phyloP scores from a whole-genome alignment of 2,113 vertebrate genomes.

The Cyprinodon brontotheroides region DNA sequence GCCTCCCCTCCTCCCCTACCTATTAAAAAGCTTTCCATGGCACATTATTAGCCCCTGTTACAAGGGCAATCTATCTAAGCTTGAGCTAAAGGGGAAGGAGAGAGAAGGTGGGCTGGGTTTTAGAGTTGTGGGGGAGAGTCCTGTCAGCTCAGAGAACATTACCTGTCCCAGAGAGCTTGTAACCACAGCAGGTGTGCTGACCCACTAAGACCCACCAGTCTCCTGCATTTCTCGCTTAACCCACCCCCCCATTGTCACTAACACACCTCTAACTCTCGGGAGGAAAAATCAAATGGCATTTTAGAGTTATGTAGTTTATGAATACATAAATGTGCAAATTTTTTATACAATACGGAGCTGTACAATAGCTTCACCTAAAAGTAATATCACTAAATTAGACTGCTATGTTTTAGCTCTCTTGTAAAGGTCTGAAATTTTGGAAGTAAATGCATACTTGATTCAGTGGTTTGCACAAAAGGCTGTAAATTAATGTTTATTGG shows the following conservation, averaged over 20 bases:
- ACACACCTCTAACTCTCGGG: conserved; percentile 24
- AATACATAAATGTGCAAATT: conserved; percentile 23
- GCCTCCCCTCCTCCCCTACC: conserved; percentile 50
- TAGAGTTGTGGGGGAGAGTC: conserved; percentile 67
- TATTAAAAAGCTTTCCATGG: conserved; percentile 78
- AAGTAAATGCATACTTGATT: background rate
- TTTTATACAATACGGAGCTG: conserved; percentile 9
- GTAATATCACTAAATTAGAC: conserved; percentile 19
- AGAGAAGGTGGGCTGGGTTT: conserved; percentile 50
- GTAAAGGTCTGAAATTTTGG: conserved; percentile 23
- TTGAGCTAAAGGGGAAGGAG: conserved; percentile 69
- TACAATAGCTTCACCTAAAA: background rate
- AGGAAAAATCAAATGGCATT: conserved; percentile 36
- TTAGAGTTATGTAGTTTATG: background rate
- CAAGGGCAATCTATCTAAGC: conserved; percentile 80
- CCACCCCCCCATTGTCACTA: conserved; percentile 12
- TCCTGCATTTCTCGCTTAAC: conserved; percentile 47
- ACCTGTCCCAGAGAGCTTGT: conserved; percentile 82
- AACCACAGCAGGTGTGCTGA: conserved; percentile 83
- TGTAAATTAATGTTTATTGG: background rate
- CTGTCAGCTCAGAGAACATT: conserved; percentile 83
- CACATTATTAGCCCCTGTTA: conserved; percentile 83
- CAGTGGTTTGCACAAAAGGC: background rate
- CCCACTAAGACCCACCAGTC: conserved; percentile 78
- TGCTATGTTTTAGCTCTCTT: conserved; percentile 39